Evolutionary conservation across 2,797 vertebrate species (phyloP), one percentile per base, ranked within the genome.

Genomic region (Zalophus californianus): DNA sequence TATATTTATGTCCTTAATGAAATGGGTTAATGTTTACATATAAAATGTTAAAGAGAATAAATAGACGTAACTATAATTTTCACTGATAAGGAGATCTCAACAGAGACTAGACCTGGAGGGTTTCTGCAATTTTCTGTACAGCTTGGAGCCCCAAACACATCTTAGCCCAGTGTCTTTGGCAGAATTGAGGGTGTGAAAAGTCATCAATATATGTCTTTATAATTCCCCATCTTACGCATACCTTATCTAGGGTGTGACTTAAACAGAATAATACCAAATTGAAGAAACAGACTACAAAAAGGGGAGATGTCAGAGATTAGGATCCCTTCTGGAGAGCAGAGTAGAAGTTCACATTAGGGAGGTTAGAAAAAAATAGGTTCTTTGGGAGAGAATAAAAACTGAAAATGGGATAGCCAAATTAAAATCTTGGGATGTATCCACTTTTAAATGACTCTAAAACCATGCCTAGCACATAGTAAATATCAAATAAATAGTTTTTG

Each of bases 401-500:
- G 27, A 93, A 35, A 58, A 6, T 3, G 27, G 32, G 44, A 44
- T 32, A 86, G 10, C 38, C 64, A 91, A 58, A 77, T 54, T 84
- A 68, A 85, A 85, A 56, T 32, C 14, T 62, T 93, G 14, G 23
- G 8, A 64, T 13, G 13, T 64, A 7, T 38, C 23, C 23, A 29
- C 48, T 77, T 85, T 32, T 20, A 70, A 62, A 52, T 58, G 54
- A 16, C 27, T 54, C 12, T 50, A 70, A 89, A 12, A 75, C 4
- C 27, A 73, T 58, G 52, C 6, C 5, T 70, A 41, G 7, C 14
- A 88, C 21, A 38, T 41, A 60, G 29, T 44, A 72, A 94, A 58
- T 96, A 66, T 94, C 54, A 90, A 92, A 68, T 54, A 79, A 86
- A 11, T 64, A 58, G 66, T 44, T 91, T 48, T 82, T 88, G 32